Evolutionary conservation across 2,888 invertebrate genomes (phyloP).

Genomic region (Conus canariensis): DNA sequence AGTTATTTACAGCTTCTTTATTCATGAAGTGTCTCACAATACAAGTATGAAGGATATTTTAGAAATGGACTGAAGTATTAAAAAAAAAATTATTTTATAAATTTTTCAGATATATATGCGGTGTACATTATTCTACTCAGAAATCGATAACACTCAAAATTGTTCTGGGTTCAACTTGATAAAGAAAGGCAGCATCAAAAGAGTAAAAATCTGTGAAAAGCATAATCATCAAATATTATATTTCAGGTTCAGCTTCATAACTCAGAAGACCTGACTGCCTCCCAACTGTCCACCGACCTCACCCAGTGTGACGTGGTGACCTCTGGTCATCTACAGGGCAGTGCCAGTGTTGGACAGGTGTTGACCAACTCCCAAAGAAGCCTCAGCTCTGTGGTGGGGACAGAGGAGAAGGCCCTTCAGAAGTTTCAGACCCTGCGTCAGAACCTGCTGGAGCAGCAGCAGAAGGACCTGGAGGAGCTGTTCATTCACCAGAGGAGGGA

Average conservation of each 20-base stretch:
- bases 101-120: too few relatives aligned
- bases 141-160: too few relatives aligned
- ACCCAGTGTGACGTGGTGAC: not conserved
- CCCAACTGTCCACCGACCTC: constrained; percentile 20
- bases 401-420: constrained; percentile 58
- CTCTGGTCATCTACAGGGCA: constrained; percentile 29
- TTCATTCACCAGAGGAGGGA: constrained; percentile 82
- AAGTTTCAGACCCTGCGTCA: constrained; percentile 68
- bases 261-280: constrained; percentile 39
- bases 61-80: too few relatives aligned
- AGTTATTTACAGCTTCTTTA: too few relatives aligned
- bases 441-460: constrained; percentile 82
- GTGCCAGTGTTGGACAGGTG: constrained; percentile 42
- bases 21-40: too few relatives aligned
- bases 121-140: too few relatives aligned
- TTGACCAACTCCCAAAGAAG: constrained; percentile 19
- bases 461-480: constrained; percentile 74
- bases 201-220: too few relatives aligned
- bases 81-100: too few relatives aligned
- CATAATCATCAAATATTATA: too few relatives aligned
- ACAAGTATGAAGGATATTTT: too few relatives aligned
- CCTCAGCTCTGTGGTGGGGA: not conserved
- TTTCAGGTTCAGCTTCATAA: constrained; percentile 65
- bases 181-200: too few relatives aligned
- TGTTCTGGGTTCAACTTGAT: too few relatives aligned